phyloP scores from a whole-genome alignment of 2,797 vertebrate species.

The Tolypeutes matacus region DNA sequence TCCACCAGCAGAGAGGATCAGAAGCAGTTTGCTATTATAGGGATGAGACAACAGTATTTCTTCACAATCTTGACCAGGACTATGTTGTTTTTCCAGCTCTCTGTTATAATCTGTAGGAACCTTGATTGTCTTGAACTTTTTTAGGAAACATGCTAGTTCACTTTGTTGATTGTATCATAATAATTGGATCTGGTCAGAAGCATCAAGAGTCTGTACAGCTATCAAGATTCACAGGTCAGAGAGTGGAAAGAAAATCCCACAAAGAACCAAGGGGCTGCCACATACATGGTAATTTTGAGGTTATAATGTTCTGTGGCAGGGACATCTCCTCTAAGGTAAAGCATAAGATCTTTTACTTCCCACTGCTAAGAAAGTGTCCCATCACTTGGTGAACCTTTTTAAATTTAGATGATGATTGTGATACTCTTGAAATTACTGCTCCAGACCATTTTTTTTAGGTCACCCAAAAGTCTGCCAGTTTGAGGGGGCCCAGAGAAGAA shows the following conservation, averaged over 20 bases:
- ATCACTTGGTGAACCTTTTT: neutral
- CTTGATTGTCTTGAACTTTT: neutral
- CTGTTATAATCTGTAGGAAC: neutral
- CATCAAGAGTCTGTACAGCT: neutral
- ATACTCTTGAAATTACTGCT: constrained; percentile 21
- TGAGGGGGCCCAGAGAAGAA: neutral
- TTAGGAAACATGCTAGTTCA: neutral
- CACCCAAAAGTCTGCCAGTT: neutral
- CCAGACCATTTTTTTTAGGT: neutral
- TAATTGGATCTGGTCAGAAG: constrained; percentile 1
- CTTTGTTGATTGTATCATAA: neutral
- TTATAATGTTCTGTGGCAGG: neutral
- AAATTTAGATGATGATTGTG: constrained; percentile 3
- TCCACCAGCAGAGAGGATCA: neutral
- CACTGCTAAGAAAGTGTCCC: neutral
- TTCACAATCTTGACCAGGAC: neutral
- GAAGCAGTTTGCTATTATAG: neutral
- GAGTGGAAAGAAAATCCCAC: neutral
- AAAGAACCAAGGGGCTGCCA: neutral
- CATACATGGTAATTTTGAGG: neutral
- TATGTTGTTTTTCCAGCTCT: neutral
- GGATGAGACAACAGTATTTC: neutral
- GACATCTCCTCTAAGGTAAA: neutral
- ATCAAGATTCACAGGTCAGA: constrained; percentile 18
- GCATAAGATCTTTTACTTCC: neutral